Conservation (phyloP, 1,140 invertebrate species). For the Drosophila simulans region DNA sequence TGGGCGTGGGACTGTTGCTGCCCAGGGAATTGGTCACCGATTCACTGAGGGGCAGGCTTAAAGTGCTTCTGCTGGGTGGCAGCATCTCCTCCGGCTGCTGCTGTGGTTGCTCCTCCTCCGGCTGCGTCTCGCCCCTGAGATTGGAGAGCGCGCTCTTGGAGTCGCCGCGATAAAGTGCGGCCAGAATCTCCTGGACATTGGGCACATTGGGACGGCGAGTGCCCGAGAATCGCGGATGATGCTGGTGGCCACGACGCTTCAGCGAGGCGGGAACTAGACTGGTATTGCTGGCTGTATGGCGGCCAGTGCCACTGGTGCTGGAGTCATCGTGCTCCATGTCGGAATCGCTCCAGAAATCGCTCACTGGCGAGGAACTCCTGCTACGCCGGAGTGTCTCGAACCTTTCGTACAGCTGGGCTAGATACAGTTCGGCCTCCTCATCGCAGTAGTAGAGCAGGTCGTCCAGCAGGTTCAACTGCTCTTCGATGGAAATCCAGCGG, state of each 20-base stretch:
- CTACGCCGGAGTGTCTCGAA: slow-evolving; percentile 40
- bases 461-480: slow-evolving; percentile 73
- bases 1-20: slow-evolving; percentile 82
- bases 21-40: slow-evolving; percentile 78
- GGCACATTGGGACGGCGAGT: slow-evolving; percentile 83
- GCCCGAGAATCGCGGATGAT: slow-evolving; percentile 88
- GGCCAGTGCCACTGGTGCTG: slow-evolving; percentile 85
- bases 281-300: slow-evolving; percentile 86
- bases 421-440: slow-evolving; percentile 67
- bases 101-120: slow-evolving; percentile 8
- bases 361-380: slow-evolving; percentile 26
- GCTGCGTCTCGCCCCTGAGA: slow-evolving; percentile 47
- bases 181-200: slow-evolving; percentile 81
- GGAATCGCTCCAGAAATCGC: slow-evolving; percentile 64
- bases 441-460: slow-evolving; percentile 76
- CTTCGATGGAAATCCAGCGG: slow-evolving; percentile 78
- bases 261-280: slow-evolving; percentile 81
- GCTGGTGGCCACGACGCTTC: slow-evolving; percentile 91
- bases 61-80: slow-evolving; percentile 49
- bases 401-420: slow-evolving; percentile 64
- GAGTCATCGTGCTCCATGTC: slow-evolving; percentile 70
- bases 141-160: slow-evolving; percentile 72
- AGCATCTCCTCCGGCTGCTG: slow-evolving; percentile 2
- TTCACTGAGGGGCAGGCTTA: slow-evolving; percentile 72
- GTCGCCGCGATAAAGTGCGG: slow-evolving; percentile 81